Evolutionary conservation across 2,113 vertebrate genomes (phyloP), one percentile per base, ranked within the genome.

Genomic region (Pangasianodon hypophthalmus): DNA sequence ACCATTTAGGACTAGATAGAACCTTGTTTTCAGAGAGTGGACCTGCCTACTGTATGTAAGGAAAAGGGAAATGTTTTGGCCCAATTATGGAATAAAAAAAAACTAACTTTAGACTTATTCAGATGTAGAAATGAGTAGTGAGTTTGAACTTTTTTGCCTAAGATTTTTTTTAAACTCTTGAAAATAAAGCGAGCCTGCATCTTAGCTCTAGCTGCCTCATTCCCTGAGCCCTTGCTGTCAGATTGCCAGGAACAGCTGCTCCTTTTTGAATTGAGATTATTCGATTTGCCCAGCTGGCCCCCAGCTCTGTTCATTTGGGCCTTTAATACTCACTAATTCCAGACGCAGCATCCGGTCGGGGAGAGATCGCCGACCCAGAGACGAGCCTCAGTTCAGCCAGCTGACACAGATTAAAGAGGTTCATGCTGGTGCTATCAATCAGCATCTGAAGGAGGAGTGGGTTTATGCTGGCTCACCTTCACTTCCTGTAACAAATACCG

Each of bases 201-300:
- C 56, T 44, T 46, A 29, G 56, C 37, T 11, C 10, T 41, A 37
- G 56, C 46, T 84, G 21, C 67, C 16, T 73, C 48, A 32, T 87
- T 41, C 69, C n/a, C n/a, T 58, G 86, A 91, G 81, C 69, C 88
- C 52, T 86, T 73, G 71, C 89, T 88, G 85, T 84, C 73, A 32
- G 37, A 79, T 81, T 84, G 75, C 90, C 87, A 82, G 82, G 69
- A 89, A 83, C 92, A 91, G 90, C 92, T 92, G 91, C 85, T 85
- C 60, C 83, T 88, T 90, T 88, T 89, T 81, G 87, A 69, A 82
- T 75, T 26, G 32, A 84, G 91, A 91, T 89, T 81, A 83, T 91
- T 86, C 89, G 64, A 84, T 91, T 91, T 64, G 83, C 90, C 84
- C 60, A 77, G 56, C 80, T 56, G 64, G 89, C 73, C 84, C 14